Evolutionary conservation across 2,113 vertebrate species (phyloP).

Genomic region (Pyrgilauda ruficollis): DNA sequence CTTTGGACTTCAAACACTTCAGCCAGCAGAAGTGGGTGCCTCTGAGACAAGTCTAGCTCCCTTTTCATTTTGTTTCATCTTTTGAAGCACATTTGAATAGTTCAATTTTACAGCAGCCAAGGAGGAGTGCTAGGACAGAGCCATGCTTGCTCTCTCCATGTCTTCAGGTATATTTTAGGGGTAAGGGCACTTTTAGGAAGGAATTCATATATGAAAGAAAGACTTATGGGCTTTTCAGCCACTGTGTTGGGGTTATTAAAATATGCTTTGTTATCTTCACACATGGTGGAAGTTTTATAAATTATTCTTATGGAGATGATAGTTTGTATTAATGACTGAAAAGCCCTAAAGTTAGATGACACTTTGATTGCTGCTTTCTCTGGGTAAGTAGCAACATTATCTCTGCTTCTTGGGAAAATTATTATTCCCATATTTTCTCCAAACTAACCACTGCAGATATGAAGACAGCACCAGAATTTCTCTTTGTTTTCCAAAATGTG

Average conservation of each 20-base stretch:
- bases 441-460: background rate
- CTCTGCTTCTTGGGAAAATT: background rate
- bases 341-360: conserved; percentile 7
- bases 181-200: background rate
- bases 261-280: conserved; percentile 42
- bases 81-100: conserved; percentile 48
- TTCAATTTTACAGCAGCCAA: background rate
- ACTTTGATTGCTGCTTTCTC: conserved; percentile 13
- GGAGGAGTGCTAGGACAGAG: background rate
- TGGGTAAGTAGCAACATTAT: background rate
- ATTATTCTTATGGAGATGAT: conserved; percentile 22
- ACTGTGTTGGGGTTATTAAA: conserved; percentile 40
- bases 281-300: conserved; percentile 1
- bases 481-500: background rate
- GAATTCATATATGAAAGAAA: background rate
- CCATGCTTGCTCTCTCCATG: background rate
- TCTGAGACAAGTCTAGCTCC: background rate
- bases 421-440: background rate
- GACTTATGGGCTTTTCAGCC: background rate
- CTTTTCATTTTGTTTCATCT: conserved; percentile 6
- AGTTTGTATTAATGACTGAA: background rate
- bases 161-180: background rate
- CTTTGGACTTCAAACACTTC: conserved; percentile 24
- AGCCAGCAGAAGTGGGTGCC: background rate
- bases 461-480: background rate